Evolutionary conservation across 2,888 invertebrate genomes (phyloP).

Genomic region (Xestoiulus laeticollis): DNA sequence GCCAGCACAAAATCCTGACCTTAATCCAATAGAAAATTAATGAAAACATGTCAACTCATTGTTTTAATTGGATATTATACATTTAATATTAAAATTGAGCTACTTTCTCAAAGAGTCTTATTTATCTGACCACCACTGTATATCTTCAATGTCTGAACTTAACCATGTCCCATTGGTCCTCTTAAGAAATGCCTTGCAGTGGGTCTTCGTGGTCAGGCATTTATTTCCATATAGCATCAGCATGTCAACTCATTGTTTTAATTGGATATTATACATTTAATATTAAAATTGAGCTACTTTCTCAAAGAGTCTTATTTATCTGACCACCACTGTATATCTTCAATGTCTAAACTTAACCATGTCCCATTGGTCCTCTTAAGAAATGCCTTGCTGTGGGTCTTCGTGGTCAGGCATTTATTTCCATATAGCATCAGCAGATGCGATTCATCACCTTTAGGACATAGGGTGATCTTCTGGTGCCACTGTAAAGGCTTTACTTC

Average conservation of each 20-base stretch:
- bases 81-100: too few relatives aligned
- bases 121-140: too few relatives aligned
- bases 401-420: neutral
- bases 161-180: too few relatives aligned
- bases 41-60: neutral
- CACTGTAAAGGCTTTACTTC: neutral
- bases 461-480: neutral
- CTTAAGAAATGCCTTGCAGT: neutral
- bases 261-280: too few relatives aligned
- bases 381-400: neutral
- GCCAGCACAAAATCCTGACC: slow-evolving; percentile 40
- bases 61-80: too few relatives aligned
- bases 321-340: too few relatives aligned
- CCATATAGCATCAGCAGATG: neutral
- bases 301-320: too few relatives aligned
- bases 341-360: too few relatives aligned
- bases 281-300: too few relatives aligned
- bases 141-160: too few relatives aligned
- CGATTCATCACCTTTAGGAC: neutral
- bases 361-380: neutral
- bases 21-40: neutral
- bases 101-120: too few relatives aligned
- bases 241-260: neutral
- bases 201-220: neutral
- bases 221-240: neutral